Base-by-base conservation (phyloP, 2,797 vertebrate species). In the Meriones psammophilus region DNA sequence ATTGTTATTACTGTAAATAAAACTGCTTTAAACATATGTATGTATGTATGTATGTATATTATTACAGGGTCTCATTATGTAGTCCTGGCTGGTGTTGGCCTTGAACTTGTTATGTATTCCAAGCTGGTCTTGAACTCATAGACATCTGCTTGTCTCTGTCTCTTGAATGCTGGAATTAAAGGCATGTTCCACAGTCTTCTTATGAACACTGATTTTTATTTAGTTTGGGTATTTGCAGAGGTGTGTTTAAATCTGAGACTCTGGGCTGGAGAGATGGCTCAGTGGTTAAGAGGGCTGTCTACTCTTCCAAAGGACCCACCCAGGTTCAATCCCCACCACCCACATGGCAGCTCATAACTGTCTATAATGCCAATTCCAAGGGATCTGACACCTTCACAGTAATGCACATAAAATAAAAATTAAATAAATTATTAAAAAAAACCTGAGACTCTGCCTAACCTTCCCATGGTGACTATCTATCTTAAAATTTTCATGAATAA, bases 241-340 rank as follows among this genome's bases (percentile, higher is more conserved):
- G 12, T 80, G 3, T 85, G 4, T 69, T 91, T 85, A 90, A 92
- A 60, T 85, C 87, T 89, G 62, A 92, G 95, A 94, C 78, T 77
- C 60, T 89, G 13, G 39, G 39, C 39, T 39, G 39, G 39, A 39
- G 39, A 39, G 39, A 39, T 39, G 39, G 39, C 39, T 39, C 39
- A 39, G 39, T 39, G 39, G 39, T 39, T 39, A 39, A 39, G 39
- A 39, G 39, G 39, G 39, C 39, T 39, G 39, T 39, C 39, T 39
- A 39, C 39, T 39, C 39, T 39, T 39, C 3, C 39, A 39, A 39
- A 39, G 39, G n/a, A n/a, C n/a, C n/a, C 39, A 39, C 39, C 39
- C 39, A 39, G 39, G 39, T 39, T 39, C 39, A 39, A 39, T 39
- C 39, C 39, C 39, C 39, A 39, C 39, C 39, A 39, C 39, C 39